Evolutionary conservation across 2,113 vertebrate genomes (phyloP).

Genomic region (Anguilla japonica): DNA sequence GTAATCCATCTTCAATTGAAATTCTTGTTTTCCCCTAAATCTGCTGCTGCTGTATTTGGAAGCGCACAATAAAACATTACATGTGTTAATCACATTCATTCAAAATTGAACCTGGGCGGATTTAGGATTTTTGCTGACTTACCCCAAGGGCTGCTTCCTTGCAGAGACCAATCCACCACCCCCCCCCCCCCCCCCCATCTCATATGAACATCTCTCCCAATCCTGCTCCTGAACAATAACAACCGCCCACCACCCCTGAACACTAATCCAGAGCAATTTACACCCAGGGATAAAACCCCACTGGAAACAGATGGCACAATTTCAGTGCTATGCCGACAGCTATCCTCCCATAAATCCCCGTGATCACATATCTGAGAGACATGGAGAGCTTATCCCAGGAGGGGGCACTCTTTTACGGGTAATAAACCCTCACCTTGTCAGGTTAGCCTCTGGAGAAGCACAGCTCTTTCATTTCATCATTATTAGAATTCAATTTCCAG

Average conservation of each 20-base stretch:
- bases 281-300: neutral
- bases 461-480: too few species aligned
- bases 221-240: neutral
- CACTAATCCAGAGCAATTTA: constrained; percentile 1
- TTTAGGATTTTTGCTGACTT: constrained; percentile 1
- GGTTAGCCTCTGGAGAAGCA: too few species aligned
- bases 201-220: neutral
- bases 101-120: neutral
- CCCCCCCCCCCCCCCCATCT: neutral
- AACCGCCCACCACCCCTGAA: neutral
- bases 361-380: neutral
- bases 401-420: neutral
- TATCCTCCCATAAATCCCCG: neutral
- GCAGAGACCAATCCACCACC: neutral
- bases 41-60: neutral
- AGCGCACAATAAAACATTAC: neutral
- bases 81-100: neutral
- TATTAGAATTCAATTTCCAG: too few species aligned
- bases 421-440: too few species aligned
- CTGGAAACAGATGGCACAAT: neutral
- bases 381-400: neutral
- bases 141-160: constrained; percentile 5
- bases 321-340: neutral
- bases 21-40: neutral
- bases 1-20: neutral